phyloP scores from a whole-genome alignment of 2,797 vertebrate species.

The Dermochelys coriacea region DNA sequence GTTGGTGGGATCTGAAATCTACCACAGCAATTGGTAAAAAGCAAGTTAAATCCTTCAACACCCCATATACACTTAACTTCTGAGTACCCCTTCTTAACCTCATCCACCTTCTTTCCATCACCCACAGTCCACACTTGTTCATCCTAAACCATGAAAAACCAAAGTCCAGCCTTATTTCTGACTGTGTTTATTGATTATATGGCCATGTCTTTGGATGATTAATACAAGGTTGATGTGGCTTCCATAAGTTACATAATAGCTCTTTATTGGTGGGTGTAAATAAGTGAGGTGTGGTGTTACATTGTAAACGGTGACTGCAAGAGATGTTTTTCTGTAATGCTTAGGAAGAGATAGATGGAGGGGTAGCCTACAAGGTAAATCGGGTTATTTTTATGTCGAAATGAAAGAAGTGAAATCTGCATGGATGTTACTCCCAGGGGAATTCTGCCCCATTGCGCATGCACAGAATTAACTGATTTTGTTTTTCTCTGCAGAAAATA shows the following conservation, averaged over 20 bases:
- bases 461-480: no score
- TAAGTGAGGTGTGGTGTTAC: accelerated
- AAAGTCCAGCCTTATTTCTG: background rate
- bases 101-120: background rate
- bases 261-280: background rate
- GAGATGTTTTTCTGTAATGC: background rate
- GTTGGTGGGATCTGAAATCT: background rate
- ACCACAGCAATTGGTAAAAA: background rate
- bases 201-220: background rate
- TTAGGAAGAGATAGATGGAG: background rate
- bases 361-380: background rate
- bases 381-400: background rate
- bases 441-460: no score
- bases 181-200: background rate
- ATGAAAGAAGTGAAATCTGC: background rate
- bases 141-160: slow-evolving; percentile 37
- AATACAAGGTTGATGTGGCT: background rate
- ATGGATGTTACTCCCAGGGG: background rate
- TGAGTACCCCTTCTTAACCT: background rate
- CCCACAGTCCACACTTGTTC: background rate
- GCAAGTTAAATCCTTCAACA: background rate
- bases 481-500: no score
- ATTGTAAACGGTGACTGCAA: background rate
- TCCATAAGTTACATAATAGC: background rate
- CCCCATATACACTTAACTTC: background rate